Conservation (phyloP, 2,797 vertebrate species). For the Propithecus deckenii region DNA sequence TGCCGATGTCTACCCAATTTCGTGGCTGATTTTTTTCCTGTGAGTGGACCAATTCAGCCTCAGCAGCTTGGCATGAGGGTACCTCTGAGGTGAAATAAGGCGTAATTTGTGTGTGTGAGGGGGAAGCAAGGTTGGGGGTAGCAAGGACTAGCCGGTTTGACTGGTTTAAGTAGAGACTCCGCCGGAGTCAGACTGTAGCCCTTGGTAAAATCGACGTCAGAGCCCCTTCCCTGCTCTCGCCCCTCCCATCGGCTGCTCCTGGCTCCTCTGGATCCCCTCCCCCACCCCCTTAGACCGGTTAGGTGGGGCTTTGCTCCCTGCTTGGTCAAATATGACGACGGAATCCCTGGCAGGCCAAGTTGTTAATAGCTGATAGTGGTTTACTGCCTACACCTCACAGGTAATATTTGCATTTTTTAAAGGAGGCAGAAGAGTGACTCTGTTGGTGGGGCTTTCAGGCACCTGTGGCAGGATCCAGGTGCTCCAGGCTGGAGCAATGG, state of each 20-base stretch:
- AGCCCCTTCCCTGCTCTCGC: conserved; percentile 44
- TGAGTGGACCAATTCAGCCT: conserved; percentile 42
- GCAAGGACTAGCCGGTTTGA: conserved; percentile 8
- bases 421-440: conserved; percentile 13
- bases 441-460: conserved; percentile 32
- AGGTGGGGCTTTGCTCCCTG: conserved; percentile 31
- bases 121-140: neutral
- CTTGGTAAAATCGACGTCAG: conserved; percentile 61
- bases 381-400: conserved; percentile 30
- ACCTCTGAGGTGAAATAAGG: conserved; percentile 52
- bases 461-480: conserved; percentile 64
- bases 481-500: neutral
- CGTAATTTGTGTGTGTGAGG: neutral
- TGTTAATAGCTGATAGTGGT: conserved; percentile 35
- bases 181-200: neutral
- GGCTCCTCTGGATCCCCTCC: conserved; percentile 34
- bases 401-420: conserved; percentile 62
- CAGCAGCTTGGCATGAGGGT: conserved; percentile 38
- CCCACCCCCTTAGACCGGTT: neutral
- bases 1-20: conserved; percentile 5
- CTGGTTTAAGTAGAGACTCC: neutral
- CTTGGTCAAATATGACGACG: neutral
- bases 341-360: conserved; percentile 30
- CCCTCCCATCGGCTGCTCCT: neutral
- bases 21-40: neutral